Conservation (phyloP, 2,797 vertebrate species). For the Oryzias sinensis region DNA sequence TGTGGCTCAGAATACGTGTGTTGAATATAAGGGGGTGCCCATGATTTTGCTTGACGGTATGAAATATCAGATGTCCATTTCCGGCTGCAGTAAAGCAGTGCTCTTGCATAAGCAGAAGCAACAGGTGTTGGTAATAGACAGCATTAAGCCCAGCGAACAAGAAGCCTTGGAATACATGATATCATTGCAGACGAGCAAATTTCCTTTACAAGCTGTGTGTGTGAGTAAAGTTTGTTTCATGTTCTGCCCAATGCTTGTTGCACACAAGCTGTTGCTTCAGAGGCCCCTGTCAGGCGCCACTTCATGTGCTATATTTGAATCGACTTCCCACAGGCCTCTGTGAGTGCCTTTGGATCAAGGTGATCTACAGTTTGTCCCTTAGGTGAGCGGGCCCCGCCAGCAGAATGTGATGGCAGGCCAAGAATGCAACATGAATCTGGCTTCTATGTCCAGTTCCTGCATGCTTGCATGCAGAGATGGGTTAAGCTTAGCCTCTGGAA, state of each 20-base stretch:
- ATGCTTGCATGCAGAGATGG: conserved; percentile 40
- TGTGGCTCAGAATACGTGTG: background rate
- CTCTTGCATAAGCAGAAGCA: conserved; percentile 61
- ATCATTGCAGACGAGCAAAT: conserved; percentile 48
- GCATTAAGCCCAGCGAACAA: conserved; percentile 37
- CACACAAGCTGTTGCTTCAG: conserved; percentile 38
- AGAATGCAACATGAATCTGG: conserved; percentile 73
- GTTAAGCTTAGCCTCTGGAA: conserved; percentile 57
- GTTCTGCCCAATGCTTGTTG: conserved; percentile 45
- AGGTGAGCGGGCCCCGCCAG: conserved; percentile 48
- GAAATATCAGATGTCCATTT: conserved; percentile 53
- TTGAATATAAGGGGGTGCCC: conserved; percentile 15
- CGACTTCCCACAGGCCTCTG: conserved; percentile 24
- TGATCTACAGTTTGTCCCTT: conserved; percentile 63
- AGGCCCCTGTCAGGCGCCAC: conserved; percentile 47
- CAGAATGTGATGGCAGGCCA: conserved; percentile 75
- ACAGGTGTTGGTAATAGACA: conserved; percentile 64
- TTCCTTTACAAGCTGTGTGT: conserved; percentile 10
- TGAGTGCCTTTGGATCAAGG: conserved; percentile 71
- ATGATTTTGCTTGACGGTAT: conserved; percentile 42
- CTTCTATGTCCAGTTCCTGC: conserved; percentile 57
- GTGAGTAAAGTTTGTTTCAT: conserved; percentile 41
- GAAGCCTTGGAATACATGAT: conserved; percentile 36
- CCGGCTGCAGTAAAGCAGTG: conserved; percentile 31
- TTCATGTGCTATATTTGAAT: conserved; percentile 63